These are phyloP conservation scores for Grammomys surdaster DNA, from an alignment of 2,113 vertebrate species.

Conservation along the genomic window DNA sequence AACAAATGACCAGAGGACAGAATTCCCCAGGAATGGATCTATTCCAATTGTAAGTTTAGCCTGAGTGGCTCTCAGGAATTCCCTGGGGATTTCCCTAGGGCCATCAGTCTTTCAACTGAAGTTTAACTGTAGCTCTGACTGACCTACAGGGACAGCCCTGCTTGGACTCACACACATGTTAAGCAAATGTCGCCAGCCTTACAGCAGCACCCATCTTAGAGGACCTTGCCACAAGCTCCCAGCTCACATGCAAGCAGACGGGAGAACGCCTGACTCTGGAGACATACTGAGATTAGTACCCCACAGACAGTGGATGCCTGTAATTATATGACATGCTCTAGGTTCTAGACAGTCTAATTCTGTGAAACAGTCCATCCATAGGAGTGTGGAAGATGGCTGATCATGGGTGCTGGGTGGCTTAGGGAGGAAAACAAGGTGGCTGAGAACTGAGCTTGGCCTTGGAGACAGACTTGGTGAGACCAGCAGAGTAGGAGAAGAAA, in stretches of 20 bases:
- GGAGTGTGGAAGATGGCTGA: background rate
- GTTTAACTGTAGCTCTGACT: background rate
- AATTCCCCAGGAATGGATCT: slow-evolving; percentile 8
- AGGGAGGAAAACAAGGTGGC: background rate
- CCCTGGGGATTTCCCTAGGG: background rate
- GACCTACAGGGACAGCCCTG: background rate
- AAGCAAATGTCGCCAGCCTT: background rate
- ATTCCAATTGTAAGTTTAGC: background rate
- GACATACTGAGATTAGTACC: background rate
- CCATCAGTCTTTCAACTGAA: background rate
- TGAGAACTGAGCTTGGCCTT: background rate
- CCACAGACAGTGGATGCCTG: background rate
- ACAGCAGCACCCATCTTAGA: too few species aligned
- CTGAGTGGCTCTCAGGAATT: background rate
- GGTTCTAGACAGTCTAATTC: background rate
- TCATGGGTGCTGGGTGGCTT: background rate
- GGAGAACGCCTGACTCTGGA: background rate
- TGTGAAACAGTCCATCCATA: background rate
- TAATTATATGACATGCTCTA: background rate
- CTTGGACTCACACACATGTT: background rate
- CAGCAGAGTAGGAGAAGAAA: background rate
- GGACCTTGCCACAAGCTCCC: background rate
- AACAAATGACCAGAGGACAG: background rate
- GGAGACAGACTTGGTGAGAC: background rate
- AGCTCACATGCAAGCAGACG: too few species aligned